phyloP scores from a whole-genome alignment of 64 coral and sea anemone species.

The Orbicella faveolata region DNA sequence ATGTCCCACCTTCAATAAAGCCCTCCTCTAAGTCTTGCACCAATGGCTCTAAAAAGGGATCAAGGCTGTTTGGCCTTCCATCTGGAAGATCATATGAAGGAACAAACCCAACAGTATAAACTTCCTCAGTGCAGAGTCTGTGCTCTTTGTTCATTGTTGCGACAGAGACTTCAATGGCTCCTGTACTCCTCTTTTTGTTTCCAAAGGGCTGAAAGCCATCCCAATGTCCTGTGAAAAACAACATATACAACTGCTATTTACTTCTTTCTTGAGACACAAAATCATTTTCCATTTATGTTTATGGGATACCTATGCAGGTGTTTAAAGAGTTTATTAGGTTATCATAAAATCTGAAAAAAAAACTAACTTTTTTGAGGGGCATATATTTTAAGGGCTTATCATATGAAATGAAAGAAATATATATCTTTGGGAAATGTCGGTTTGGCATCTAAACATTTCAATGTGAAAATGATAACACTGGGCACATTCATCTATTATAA shows the following conservation, averaged over 20 bases:
- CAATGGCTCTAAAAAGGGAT: constrained; percentile 33
- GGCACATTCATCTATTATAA: too few species aligned
- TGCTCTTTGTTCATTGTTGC: constrained; percentile 48
- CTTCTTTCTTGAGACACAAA: not conserved
- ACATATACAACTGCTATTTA: too few species aligned
- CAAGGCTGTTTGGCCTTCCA: constrained; percentile 23
- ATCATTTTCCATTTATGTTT: not conserved
- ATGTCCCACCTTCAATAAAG: constrained; percentile 39
- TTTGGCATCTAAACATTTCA: too few species aligned
- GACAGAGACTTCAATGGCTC: constrained; percentile 40
- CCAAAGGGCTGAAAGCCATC: constrained; percentile 59
- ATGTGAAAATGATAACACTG: too few species aligned
- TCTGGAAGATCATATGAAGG: constrained; percentile 37
- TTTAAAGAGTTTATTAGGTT: too few species aligned
- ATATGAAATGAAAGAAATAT: too few species aligned
- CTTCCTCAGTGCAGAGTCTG: constrained; percentile 1
- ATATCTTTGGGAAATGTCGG: too few species aligned
- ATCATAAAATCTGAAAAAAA: too few species aligned
- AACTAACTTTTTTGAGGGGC: too few species aligned
- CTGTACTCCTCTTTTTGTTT: constrained; percentile 40
- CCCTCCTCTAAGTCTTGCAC: constrained; percentile 27
- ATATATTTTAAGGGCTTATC: too few species aligned
- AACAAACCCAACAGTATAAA: constrained; percentile 47
- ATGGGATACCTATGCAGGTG: too few species aligned
- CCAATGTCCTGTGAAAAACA: constrained; percentile 22